Conservation (phyloP, 2,888 invertebrate genomes). For the Thera obeliscata region DNA sequence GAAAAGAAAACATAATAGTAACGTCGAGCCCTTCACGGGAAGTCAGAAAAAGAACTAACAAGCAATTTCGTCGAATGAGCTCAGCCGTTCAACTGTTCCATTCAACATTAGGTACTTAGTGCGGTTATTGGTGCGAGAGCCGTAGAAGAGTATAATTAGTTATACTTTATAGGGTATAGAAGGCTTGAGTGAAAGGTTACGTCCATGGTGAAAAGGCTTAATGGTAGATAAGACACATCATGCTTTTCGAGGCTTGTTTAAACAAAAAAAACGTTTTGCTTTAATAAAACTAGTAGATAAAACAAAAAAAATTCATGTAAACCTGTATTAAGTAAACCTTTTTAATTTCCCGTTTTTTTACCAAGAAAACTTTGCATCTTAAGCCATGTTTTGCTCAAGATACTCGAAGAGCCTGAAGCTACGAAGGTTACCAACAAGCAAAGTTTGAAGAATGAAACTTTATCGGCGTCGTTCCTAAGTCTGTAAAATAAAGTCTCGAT, state of each 20-base stretch:
- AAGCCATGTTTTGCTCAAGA: slow-evolving; percentile 3
- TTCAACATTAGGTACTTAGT: slow-evolving; percentile 17
- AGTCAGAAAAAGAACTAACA: slow-evolving; percentile 62
- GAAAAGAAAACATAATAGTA: slow-evolving; percentile 32
- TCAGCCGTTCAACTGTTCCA: slow-evolving; percentile 46
- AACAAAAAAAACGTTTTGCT: not conserved
- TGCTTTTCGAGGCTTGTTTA: not conserved
- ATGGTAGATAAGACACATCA: not conserved
- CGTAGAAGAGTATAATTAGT: not conserved
- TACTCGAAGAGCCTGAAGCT: too few species aligned
- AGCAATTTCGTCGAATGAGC: slow-evolving; percentile 58
- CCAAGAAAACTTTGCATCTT: not conserved
- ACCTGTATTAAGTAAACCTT: not conserved
- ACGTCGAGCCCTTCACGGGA: slow-evolving; percentile 47
- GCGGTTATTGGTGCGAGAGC: slow-evolving; percentile 2
- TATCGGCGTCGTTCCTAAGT: slow-evolving; percentile 3
- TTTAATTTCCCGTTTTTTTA: not conserved
- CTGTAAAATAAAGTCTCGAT: not conserved
- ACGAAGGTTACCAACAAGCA: not conserved
- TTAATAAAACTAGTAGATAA: too few species aligned
- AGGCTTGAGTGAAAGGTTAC: not conserved
- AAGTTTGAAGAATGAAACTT: slow-evolving; percentile 6
- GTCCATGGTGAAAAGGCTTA: not conserved
- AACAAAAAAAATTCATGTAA: too few species aligned
- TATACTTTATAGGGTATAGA: not conserved